A percentile compares a stretch with the other conserved stretches of the same genome.
Evolutionary conservation across 2,797 vertebrate genomes (phyloP).

Genomic region (Anisognathus igniventris): DNA sequence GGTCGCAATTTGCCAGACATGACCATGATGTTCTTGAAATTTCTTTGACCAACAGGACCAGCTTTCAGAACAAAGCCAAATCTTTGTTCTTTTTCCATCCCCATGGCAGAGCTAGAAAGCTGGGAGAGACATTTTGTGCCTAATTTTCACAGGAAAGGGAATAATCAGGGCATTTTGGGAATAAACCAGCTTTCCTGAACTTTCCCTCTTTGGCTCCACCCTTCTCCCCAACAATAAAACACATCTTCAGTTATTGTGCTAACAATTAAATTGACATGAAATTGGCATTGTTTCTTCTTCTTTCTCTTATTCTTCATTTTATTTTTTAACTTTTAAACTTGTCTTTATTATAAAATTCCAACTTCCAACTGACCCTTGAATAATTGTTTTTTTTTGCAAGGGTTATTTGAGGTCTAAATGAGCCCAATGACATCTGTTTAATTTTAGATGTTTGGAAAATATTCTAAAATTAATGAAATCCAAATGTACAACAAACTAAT

Average conservation of each 20-base stretch:
- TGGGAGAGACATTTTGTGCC: slow-evolving; percentile 24
- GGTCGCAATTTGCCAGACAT: not conserved
- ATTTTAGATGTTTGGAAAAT: slow-evolving; percentile 76
- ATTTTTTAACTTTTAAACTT: slow-evolving; percentile 50
- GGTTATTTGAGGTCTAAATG: slow-evolving; percentile 73
- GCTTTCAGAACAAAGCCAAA: not conserved
- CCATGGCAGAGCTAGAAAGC: not conserved
- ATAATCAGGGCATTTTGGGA: not conserved
- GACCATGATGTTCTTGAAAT: not conserved
- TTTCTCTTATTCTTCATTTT: not conserved
- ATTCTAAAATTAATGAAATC: slow-evolving; percentile 74
- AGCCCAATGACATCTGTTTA: slow-evolving; percentile 75
- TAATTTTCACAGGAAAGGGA: not conserved
- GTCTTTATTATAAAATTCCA: slow-evolving; percentile 64
- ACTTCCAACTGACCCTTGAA: slow-evolving; percentile 72
- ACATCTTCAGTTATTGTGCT: not conserved
- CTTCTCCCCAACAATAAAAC: not conserved
- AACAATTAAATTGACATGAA: slow-evolving; percentile 1
- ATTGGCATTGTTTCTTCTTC: slow-evolving; percentile 46
- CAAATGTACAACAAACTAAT: slow-evolving; percentile 70
- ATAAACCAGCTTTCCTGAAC: slow-evolving; percentile 37
- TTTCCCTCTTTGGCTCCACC: not conserved
- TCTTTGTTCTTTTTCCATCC: not conserved
- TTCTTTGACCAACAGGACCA: not conserved
- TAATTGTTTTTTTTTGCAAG: slow-evolving; percentile 72